Base-by-base conservation (phyloP, 2,797 vertebrate species). In the Lacerta agilis region DNA sequence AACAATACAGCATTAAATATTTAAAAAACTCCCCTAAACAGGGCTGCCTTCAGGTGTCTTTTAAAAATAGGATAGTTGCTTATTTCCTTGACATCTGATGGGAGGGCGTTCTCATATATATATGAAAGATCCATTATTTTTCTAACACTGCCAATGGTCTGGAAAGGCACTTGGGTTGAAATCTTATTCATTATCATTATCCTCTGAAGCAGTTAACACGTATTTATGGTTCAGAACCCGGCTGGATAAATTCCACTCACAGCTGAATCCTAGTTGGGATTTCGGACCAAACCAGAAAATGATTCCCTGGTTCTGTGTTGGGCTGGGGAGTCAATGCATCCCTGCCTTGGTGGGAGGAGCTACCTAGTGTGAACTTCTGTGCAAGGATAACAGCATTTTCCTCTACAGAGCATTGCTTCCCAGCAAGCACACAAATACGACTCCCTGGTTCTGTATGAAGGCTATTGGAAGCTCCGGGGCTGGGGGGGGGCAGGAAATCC, bases 201-300 rank as follows among this genome's bases (percentile, higher is more conserved):
- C 27, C 13, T 13, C 69, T 5, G 69, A 71, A 33, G 2, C 33
- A 2, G 29, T 15, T 33, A n/a, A 33, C n/a, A 33, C 5, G 33
- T 17, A 5, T 71, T 33, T 64, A 72, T 72, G 69, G n/a, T 15
- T 72, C 69, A 72, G n/a, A 72, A 72, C 10, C 29, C 33, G 69
- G 69, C 69, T 10, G 15, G 58, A 33, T n/a, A n/a, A 71, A 71
- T 71, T 1, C 29, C 0, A 0, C 10, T 8, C 10, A 73, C 69
- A n/a, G 69, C 29, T 29, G 29, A 13, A 71, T n/a, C 69, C 69
- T 71, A 13, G n/a, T 11, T 71, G 29, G 69, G n/a, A 33, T 6
- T 23, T 64, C 0, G 5, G 61, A 64, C 61, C 5, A 29, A 33
- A n/a, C 9, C 67, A 71, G 10, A 33, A 71, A 36, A 33, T 36